phyloP scores from a whole-genome alignment of 64 coral and sea anemone species.

The Montipora capricornis region DNA sequence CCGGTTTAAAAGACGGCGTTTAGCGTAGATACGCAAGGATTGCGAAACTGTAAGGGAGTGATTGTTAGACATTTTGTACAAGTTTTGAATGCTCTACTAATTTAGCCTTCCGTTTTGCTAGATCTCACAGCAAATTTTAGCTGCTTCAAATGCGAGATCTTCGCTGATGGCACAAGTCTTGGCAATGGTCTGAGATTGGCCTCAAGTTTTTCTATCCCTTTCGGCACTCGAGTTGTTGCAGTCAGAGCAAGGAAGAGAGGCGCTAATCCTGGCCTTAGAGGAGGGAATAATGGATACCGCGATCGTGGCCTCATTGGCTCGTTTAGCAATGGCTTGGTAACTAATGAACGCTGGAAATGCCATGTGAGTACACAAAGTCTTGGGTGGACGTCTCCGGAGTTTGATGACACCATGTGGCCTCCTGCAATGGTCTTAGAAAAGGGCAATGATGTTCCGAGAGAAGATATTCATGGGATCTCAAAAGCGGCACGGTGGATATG shows the following conservation, averaged over 20 bases:
- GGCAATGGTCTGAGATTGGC: background rate
- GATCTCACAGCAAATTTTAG: background rate
- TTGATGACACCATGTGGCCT: slow-evolving; percentile 32
- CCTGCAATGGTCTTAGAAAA: background rate
- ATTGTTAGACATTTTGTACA: no score
- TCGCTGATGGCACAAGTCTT: background rate
- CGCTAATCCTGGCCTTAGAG: no score
- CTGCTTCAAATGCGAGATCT: background rate
- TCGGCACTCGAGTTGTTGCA: background rate
- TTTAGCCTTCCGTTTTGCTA: background rate
- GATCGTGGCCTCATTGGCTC: background rate
- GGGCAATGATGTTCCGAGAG: no score
- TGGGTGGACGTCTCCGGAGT: slow-evolving; percentile 24
- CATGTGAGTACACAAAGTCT: no score
- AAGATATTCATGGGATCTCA: no score
- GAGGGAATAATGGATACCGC: no score
- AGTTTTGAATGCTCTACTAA: no score
- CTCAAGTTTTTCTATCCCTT: background rate
- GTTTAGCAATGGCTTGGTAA: slow-evolving; percentile 49
- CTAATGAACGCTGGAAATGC: slow-evolving; percentile 36
- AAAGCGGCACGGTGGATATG: no score
- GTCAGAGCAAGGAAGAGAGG: background rate
- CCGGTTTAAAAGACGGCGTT: no score
- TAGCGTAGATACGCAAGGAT: no score
- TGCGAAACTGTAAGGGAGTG: no score